phyloP scores from a whole-genome alignment of 2,113 vertebrate species.

The Sisor rabdophorus region DNA sequence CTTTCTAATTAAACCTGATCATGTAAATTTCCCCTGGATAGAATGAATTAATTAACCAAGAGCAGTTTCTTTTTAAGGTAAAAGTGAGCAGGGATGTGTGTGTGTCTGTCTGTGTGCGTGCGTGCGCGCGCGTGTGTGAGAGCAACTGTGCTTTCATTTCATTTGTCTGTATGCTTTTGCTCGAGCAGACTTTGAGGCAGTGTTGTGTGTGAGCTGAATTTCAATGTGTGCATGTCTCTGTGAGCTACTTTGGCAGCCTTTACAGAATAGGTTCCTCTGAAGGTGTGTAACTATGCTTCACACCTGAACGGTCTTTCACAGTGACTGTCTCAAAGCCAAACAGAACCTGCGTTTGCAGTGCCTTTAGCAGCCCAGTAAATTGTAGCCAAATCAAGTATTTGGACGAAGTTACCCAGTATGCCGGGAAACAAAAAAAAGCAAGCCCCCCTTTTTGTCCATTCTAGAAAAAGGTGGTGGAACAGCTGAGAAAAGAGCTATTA shows the following conservation, averaged over 20 bases:
- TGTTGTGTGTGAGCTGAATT: conserved; percentile 55
- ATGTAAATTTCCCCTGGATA: neutral
- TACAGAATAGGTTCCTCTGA: conserved; percentile 39
- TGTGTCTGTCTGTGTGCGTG: conserved; percentile 56
- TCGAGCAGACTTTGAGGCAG: conserved; percentile 52
- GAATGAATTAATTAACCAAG: neutral
- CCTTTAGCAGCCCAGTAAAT: neutral
- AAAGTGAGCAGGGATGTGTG: conserved; percentile 10
- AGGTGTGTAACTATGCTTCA: conserved; percentile 33
- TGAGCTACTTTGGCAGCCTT: conserved; percentile 29
- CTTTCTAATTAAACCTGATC: neutral
- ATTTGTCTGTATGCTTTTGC: conserved; percentile 36
- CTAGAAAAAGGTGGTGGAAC: conserved; percentile 77
- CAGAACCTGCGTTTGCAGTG: neutral
- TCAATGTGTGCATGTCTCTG: conserved; percentile 43
- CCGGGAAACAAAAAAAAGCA: neutral
- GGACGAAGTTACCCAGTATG: neutral
- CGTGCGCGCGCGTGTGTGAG: neutral
- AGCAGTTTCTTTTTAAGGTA: conserved; percentile 6
- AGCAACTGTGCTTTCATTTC: conserved; percentile 29
- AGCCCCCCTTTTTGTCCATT: neutral
- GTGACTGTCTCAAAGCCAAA: conserved; percentile 20
- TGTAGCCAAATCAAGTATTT: neutral
- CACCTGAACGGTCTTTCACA: conserved; percentile 40
- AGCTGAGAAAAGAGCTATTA: conserved; percentile 74